Evolutionary conservation across 2,888 invertebrate species (phyloP).

Genomic region (Galerucella calmariensis): DNA sequence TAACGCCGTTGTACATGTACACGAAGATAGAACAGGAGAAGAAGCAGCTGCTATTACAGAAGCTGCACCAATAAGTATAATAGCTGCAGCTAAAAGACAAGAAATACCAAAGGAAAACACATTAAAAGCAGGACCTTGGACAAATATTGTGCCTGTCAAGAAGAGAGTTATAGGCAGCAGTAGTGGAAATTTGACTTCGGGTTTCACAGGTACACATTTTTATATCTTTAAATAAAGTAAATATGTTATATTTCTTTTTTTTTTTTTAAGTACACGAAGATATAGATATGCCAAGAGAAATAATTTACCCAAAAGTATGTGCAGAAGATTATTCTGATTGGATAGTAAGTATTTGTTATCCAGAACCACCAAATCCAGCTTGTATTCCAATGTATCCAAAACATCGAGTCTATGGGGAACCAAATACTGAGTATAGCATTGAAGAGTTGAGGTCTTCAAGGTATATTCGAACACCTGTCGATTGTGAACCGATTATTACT

Average conservation of each 20-base stretch:
- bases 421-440: conserved; percentile 77
- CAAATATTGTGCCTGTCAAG: conserved; percentile 60
- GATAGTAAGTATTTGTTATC: conserved; percentile 70
- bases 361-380: conserved; percentile 72
- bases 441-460: conserved; percentile 77
- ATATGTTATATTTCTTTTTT: conserved; percentile 16
- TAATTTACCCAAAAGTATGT: conserved; percentile 54
- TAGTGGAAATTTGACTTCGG: conserved; percentile 53
- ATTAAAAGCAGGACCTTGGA: conserved; percentile 79
- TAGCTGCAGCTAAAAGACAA: conserved; percentile 69
- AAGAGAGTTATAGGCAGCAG: conserved; percentile 45
- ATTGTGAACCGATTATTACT: conserved; percentile 21
- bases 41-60: conserved; percentile 58
- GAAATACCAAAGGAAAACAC: conserved; percentile 75
- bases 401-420: conserved; percentile 71
- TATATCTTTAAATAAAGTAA: neutral
- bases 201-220: conserved; percentile 65
- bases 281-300: conserved; percentile 57
- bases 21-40: conserved; percentile 58
- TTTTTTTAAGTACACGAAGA: conserved; percentile 73
- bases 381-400: conserved; percentile 76
- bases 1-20: conserved; percentile 56
- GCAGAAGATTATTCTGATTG: conserved; percentile 69
- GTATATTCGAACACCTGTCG: conserved; percentile 3
- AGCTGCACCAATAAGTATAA: conserved; percentile 66